Evolutionary conservation across 1,140 invertebrate species (phyloP).

Genomic region (Acromyrmex heyeri): DNA sequence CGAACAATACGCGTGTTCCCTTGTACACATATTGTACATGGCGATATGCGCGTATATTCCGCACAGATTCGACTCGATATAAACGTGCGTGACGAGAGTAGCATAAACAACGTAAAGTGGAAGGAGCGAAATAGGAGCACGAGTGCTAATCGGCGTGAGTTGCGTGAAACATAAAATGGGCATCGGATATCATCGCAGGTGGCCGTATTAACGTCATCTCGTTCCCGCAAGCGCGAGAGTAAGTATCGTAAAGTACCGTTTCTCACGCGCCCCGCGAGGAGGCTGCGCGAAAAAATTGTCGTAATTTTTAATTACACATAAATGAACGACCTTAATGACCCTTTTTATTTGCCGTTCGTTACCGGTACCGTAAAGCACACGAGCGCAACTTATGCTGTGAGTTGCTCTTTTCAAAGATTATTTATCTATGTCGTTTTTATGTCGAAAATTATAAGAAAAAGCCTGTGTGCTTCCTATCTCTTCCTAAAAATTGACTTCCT

Average conservation of each 20-base stretch:
- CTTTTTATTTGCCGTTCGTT: conserved; percentile 1
- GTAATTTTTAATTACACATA: conserved; percentile 40
- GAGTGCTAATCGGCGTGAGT: conserved; percentile 65
- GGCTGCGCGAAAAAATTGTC: conserved; percentile 21
- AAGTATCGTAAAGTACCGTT: conserved; percentile 12
- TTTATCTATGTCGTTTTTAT: conserved; percentile 4
- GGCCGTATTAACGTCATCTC: conserved; percentile 8
- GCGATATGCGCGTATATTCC: not conserved
- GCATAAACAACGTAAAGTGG: conserved; percentile 42
- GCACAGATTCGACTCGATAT: not conserved
- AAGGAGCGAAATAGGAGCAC: conserved; percentile 36
- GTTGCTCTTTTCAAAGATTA: not conserved
- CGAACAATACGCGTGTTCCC: not conserved
- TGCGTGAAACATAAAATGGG: conserved; percentile 56
- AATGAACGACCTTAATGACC: not conserved
- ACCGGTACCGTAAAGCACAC: not conserved
- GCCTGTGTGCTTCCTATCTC: not conserved
- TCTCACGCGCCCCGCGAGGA: conserved; percentile 18
- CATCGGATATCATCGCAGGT: not conserved
- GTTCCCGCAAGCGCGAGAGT: not conserved
- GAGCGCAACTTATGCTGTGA: not conserved
- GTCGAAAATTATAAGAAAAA: not conserved
- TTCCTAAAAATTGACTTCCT: conserved; percentile 5
- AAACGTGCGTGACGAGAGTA: conserved; percentile 50
- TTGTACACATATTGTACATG: not conserved